Percentiles rank a stretch among this genome's conserved stretches.
phyloP scores from a whole-genome alignment of 2,797 vertebrate genomes.

The Euphonia xanthogaster region DNA sequence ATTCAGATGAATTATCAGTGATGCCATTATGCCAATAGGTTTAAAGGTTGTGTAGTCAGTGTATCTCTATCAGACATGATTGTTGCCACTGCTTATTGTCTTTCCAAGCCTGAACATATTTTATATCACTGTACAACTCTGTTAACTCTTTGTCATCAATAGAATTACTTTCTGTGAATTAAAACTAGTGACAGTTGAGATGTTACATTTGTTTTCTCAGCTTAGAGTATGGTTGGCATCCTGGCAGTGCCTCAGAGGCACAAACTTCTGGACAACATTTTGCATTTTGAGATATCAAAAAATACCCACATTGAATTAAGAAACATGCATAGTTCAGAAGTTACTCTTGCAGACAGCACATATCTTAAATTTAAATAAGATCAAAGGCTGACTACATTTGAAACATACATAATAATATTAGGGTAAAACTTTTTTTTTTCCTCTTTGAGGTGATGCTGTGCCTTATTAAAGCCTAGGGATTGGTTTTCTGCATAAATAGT shows the following conservation, averaged over 20 bases:
- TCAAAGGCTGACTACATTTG: constrained; percentile 45
- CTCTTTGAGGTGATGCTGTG: not conserved
- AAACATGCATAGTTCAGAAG: not conserved
- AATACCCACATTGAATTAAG: not conserved
- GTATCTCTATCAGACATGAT: not conserved
- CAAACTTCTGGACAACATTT: not conserved
- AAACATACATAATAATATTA: constrained; percentile 40
- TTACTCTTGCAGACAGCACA: constrained; percentile 15
- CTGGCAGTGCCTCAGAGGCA: not conserved
- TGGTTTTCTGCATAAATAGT: constrained; percentile 27
- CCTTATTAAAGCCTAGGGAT: constrained; percentile 38
- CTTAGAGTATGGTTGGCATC: not conserved
- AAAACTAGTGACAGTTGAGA: not conserved
- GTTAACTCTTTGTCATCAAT: not conserved
- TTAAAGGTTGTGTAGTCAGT: not conserved
- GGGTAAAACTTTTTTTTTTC: not conserved
- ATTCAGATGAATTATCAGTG: not conserved
- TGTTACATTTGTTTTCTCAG: not conserved
- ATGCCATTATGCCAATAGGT: not conserved
- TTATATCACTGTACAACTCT: not conserved
- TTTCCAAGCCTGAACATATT: not conserved
- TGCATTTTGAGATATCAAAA: not conserved
- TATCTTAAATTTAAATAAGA: constrained; percentile 53
- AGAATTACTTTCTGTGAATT: not conserved
- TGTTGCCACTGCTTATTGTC: not conserved